phyloP scores from a whole-genome alignment of 1,140 invertebrate genomes.

The Hyphantria cunea region DNA sequence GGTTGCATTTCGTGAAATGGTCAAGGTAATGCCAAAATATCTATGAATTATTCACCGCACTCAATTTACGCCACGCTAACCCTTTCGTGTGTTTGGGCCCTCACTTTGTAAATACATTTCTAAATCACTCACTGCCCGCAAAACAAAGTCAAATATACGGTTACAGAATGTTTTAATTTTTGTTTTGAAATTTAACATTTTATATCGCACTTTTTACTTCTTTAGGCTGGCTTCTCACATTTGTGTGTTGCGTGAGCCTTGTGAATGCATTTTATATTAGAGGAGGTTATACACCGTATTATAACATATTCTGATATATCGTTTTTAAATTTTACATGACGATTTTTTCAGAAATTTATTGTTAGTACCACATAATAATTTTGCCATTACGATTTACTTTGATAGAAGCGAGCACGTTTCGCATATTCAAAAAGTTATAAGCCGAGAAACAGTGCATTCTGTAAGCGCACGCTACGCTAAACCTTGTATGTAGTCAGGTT shows the following conservation, averaged over 20 bases:
- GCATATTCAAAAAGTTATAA: too few relatives aligned
- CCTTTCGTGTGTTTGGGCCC: conserved; percentile 68
- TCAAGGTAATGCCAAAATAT: conserved; percentile 75
- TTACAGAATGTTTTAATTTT: conserved; percentile 40
- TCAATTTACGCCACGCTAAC: conserved; percentile 70
- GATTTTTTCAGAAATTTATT: too few relatives aligned
- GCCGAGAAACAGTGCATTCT: neutral
- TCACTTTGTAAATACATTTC: conserved; percentile 76
- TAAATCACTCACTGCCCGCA: conserved; percentile 59
- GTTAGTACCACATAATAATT: too few relatives aligned
- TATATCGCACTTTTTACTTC: conserved; percentile 41
- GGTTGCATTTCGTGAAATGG: conserved; percentile 74
- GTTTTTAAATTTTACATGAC: too few relatives aligned
- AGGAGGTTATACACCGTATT: too few relatives aligned
- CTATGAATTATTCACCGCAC: conserved; percentile 74
- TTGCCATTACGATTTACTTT: too few relatives aligned
- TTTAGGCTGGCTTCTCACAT: conserved; percentile 20
- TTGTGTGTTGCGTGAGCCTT: conserved; percentile 16
- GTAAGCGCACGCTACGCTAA: conserved; percentile 14
- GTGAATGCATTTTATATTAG: conserved; percentile 6
- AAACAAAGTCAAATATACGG: conserved; percentile 42
- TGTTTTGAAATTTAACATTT: conserved; percentile 47
- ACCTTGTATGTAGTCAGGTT: conserved; percentile 23
- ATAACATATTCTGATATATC: neutral
- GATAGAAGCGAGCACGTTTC: too few relatives aligned